These are phyloP conservation scores for Microtus ochrogaster DNA, from an alignment of 2,113 vertebrate genomes.

Conservation along the genomic window DNA sequence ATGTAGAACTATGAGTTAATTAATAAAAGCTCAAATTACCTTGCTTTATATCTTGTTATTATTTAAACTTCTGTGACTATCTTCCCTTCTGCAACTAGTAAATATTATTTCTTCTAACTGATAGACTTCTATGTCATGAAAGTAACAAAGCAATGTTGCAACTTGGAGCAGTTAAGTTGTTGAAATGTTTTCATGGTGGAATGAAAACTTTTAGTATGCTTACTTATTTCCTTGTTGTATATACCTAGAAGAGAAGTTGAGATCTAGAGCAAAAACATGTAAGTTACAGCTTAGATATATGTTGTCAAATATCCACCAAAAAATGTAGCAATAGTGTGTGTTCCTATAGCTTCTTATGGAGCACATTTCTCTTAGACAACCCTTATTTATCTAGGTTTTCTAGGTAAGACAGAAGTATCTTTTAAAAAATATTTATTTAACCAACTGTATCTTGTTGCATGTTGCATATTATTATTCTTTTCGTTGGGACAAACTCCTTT, in stretches of 20 bases:
- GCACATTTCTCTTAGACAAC: conserved; percentile 1
- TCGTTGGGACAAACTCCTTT: neutral
- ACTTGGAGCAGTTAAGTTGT: conserved; percentile 20
- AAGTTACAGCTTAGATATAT: conserved; percentile 27
- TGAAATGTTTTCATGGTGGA: neutral
- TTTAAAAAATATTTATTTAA: neutral
- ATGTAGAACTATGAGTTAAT: neutral
- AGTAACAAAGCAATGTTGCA: neutral
- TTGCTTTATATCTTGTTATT: neutral
- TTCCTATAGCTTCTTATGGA: neutral
- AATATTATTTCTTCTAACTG: conserved; percentile 18
- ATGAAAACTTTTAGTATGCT: conserved; percentile 23
- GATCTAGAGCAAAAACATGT: conserved; percentile 45
- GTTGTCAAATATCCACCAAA: conserved; percentile 24
- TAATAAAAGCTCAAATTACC: neutral
- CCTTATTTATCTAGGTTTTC: conserved; percentile 11
- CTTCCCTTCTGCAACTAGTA: conserved; percentile 10
- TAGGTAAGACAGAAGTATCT: neutral
- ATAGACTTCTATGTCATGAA: neutral
- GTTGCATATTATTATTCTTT: neutral
- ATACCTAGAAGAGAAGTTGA: conserved; percentile 16
- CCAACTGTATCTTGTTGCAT: neutral
- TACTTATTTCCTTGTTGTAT: conserved; percentile 43
- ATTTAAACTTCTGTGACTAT: neutral
- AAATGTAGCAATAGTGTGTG: neutral